These are phyloP conservation scores for Phaetusa simplex DNA, from an alignment of 2,113 vertebrate species.

Conservation along the genomic window DNA sequence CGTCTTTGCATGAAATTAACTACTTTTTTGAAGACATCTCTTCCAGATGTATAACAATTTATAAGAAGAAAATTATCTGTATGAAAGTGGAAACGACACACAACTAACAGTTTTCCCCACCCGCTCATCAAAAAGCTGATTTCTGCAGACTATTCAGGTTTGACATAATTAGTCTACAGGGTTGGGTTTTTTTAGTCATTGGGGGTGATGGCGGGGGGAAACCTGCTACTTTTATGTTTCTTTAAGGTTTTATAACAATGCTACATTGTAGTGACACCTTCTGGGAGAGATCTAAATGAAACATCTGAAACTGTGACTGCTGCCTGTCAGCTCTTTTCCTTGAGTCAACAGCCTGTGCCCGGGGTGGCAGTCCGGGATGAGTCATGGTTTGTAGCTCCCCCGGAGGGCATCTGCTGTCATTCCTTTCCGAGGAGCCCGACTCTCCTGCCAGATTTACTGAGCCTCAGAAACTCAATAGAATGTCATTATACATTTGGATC, in stretches of 20 bases:
- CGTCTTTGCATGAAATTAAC: not conserved
- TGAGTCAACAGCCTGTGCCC: not conserved
- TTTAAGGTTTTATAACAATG: not conserved
- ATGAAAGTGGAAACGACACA: not conserved
- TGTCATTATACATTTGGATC: not conserved
- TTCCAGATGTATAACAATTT: not conserved
- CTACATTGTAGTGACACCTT: not conserved
- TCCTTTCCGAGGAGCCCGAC: not conserved
- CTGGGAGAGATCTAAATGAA: not conserved
- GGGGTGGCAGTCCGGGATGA: not conserved
- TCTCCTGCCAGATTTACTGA: not conserved
- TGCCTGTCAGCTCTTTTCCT: not conserved
- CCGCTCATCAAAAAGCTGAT: not conserved
- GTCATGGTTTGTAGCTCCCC: not conserved
- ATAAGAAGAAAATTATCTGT: not conserved
- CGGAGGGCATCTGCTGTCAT: slow-evolving; percentile 14
- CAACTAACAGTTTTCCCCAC: not conserved
- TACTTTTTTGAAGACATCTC: not conserved
- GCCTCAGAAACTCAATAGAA: not conserved
- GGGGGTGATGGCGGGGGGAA: not conserved
- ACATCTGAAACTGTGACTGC: not conserved
- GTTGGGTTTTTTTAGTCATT: not conserved
- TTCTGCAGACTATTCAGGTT: not conserved
- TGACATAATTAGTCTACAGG: not conserved
- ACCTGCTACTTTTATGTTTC: not conserved